Base-by-base conservation (phyloP, 2,888 invertebrate species). In the Diloba caeruleocephala region DNA sequence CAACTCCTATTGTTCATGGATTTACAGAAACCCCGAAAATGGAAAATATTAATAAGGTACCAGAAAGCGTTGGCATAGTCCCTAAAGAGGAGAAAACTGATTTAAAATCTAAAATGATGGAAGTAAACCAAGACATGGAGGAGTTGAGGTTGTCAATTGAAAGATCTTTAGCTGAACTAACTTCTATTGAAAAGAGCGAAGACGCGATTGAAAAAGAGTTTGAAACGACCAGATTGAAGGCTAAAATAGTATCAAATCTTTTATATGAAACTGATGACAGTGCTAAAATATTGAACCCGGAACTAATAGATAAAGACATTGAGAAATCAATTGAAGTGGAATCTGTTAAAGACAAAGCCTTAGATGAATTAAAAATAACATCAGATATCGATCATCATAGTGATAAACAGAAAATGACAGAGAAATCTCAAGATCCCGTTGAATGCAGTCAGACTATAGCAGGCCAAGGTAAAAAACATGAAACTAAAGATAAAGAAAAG, bases 51-150 rank as follows among this genome's bases (percentile, higher is more conserved):
- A n/a, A n/a, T n/a, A n/a, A n/a, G n/a, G n/a, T n/a, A n/a, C n/a
- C n/a, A n/a, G n/a, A n/a, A n/a, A n/a, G n/a, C n/a, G n/a, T n/a
- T 5, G 33, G 5, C 31, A 34, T 33, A 29, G 13, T 41, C 12
- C 23, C 37, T 25, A 74, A 72, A 37, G 71, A 77, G 45, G 88
- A 89, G 70, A 89, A 88, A 59, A 90, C 85, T 3, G 89, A 89
- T 64, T 70, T 91, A 1, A 91, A 90, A 77, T 89, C 91, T 0
- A 90, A 92, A 82, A 88, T 90, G 71, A 83, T 91, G 74, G 92
- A 92, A 76, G 92, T 92, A 0, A 91, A 89, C 59, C 81, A 88
- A 73, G 92, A 91, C 43, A 89, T 93, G 90, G 90, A 92, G 65
- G 92, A 89, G 42, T 71, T 93, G 34, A 83, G 88, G 43, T 41